Base-by-base conservation (phyloP, 1,140 invertebrate genomes). In the Solen grandis region DNA sequence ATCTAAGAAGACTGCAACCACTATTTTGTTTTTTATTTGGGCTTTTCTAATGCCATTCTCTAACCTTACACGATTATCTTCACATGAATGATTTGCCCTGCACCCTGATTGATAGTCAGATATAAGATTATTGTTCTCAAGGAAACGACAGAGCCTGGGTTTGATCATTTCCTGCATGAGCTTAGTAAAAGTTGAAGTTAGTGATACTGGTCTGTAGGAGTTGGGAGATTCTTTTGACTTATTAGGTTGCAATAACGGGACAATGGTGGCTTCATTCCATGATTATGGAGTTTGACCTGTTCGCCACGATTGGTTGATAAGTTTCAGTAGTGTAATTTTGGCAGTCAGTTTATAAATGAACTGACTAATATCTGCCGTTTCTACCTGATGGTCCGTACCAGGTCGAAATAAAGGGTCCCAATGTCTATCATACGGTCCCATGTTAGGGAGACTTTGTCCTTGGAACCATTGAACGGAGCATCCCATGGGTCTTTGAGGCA, bases 171-270 rank as follows among this genome's bases (percentile, higher is more conserved):
- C 50, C 50, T 38, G 33, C 33, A 66, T 66, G 5, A 66, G 16
- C 27, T 66, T 65, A 35, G 62, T 65, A n/a, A 66, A 66, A 8
- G 63, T 66, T 66, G 63, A 38, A 41, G 63, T 66, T 19, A 66
- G 27, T 22, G 36, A 66, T 19, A 66, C 50, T 5, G 63, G 63
- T 25, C 63, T n/a, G 36, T 66, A 66, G 19, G 33, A 66, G 13
- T 35, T 41, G 19, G 63, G 62, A 36, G 31, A 29, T 35, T 41
- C n/a, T 66, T 69, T 69, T 5, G 35, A 14, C 54, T 69, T 69
- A 10, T 38, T 38, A 22, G 65, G 41, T 36, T 69, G 38, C 27
- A 19, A 41, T 19, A 66, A 27, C 25, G 33, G 63, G 38, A 66
- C 50, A 66, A 66, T 66, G 5, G 36, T 46, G n/a, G 63, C 36